Evolutionary conservation across 2,797 vertebrate species (phyloP), one percentile per base, ranked within the genome.

Genomic region (Acropternis orthonyx): DNA sequence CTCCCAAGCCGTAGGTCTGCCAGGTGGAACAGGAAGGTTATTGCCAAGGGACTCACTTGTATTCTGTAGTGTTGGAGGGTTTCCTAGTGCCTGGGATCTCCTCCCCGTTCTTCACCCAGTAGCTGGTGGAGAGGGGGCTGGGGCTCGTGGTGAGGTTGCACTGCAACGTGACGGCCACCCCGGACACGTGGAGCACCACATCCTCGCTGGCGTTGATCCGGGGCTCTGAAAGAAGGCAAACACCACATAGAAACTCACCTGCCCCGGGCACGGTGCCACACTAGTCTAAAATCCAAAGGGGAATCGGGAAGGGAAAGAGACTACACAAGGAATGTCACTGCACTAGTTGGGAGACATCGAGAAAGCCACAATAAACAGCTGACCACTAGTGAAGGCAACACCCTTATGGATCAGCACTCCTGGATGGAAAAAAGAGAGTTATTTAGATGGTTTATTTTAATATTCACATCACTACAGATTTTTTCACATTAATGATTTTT

Each of bases 91-190:
- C 98, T 43, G 96, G 27, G 91, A 99, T 98, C 97, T 99, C 99
- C 75, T 97, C 96, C 46, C 98, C 99, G 5, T 99, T 99, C 98
- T 99, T 99, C 98, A 99, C 98, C 99, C 99, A 99, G 97, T 99
- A 99, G 97, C 98, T 99, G 89, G 89, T 91, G 43, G 88, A 71
- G 94, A 99, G 98, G 13, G 97, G 82, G 49, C 97, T 98, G 96
- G 98, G 98, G 91, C 98, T 98, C 71, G 98, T 98, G 62, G 99
- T 99, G 88, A 99, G 98, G 98, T 99, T 99, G 96, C 99, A 99
- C 94, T 98, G 98, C 95, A 99, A 97, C 49, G 91, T 98, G 90
- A 99, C 94, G 1, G 98, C 95, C 3, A 44, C 27, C 11, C 67
- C 83, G 8, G 96, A 46, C 66, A 59, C 36, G 36, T 97, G 97